Percentiles rank a stretch among this genome's conserved stretches.
These are phyloP conservation scores for Pogonocichla stellata DNA, from an alignment of 2,113 vertebrate species.

Conservation along the genomic window DNA sequence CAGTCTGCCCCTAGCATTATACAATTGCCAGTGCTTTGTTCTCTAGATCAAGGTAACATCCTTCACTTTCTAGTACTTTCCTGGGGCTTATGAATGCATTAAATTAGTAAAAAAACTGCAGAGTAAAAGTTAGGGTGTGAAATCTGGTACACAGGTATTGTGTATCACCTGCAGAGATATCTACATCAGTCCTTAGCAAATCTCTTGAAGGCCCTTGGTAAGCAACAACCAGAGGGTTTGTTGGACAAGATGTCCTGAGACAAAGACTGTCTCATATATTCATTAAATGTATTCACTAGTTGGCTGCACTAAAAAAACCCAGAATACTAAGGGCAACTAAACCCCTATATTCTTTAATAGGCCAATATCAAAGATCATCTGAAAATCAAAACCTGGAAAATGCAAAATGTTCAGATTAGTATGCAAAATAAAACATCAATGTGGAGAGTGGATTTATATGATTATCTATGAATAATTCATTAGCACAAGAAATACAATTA, in stretches of 20 bases:
- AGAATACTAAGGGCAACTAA: slow-evolving; percentile 26
- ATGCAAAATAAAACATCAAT: slow-evolving; percentile 71
- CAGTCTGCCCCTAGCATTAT: not conserved
- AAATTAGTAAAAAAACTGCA: not conserved
- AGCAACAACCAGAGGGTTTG: not conserved
- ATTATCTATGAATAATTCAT: slow-evolving; percentile 76
- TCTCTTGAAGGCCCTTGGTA: not conserved
- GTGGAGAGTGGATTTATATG: slow-evolving; percentile 65
- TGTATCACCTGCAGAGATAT: not conserved
- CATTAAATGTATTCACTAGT: slow-evolving; percentile 26
- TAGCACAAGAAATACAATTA: slow-evolving; percentile 70
- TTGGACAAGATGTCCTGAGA: slow-evolving; percentile 17
- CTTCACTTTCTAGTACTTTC: not conserved
- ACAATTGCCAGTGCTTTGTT: not conserved
- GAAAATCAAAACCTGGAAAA: slow-evolving; percentile 72
- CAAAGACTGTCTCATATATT: not conserved
- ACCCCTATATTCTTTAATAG: not conserved
- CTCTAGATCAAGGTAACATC: not conserved
- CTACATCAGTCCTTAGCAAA: not conserved
- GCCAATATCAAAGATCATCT: slow-evolving; percentile 64
- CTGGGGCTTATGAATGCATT: not conserved
- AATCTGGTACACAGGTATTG: not conserved
- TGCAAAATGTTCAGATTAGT: slow-evolving; percentile 63
- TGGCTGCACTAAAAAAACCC: not conserved
- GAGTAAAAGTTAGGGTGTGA: not conserved